Evolutionary conservation across 2,888 invertebrate genomes (phyloP), one percentile per base, ranked within the genome.

Genomic region (Aplocera efformata): DNA sequence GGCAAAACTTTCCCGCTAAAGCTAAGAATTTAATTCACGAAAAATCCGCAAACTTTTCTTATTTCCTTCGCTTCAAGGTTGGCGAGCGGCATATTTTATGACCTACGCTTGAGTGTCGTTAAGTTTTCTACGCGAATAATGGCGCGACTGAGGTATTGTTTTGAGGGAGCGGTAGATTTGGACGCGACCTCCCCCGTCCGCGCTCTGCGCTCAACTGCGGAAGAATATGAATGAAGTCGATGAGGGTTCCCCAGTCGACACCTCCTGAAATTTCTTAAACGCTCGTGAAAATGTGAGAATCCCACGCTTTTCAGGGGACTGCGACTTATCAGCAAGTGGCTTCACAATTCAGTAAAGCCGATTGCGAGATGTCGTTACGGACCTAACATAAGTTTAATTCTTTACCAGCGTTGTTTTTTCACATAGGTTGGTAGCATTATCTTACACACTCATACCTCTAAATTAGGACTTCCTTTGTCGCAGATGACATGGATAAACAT

Each of bases 171-270:
- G 3, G 31, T 9, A 5, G 38, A 31, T 28, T 30, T 34, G 32
- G 39, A 57, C 68, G 60, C 83, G 69, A 45, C 78, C 75, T 70
- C 53, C 67, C 58, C 56, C 66, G 58, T 42, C 61, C 72, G 81
- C 78, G 80, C 52, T 69, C 72, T 60, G 68, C 79, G 79, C 72
- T 73, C 67, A 56, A 86, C 85, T 86, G 81, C 74, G 73, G 63
- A 44, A 58, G 51, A 61, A 66, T 56, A 66, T 67, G 66, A 67
- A 68, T 67, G 65, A 63, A 67, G 50, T 50, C 58, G 62, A 67
- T 63, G 68, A 74, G 64, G 65, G 62, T 72, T 73, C 71, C 60
- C 67, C 63, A 67, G 72, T 79, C 65, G 65, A 67, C 58, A 58
- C 60, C 58, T 72, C 62, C 63, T 67, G 60, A 66, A 64, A 60